Percentiles rank a stretch among this genome's conserved stretches.
Conservation (phyloP, 2,888 invertebrate species). For the Orthosia incerta region DNA sequence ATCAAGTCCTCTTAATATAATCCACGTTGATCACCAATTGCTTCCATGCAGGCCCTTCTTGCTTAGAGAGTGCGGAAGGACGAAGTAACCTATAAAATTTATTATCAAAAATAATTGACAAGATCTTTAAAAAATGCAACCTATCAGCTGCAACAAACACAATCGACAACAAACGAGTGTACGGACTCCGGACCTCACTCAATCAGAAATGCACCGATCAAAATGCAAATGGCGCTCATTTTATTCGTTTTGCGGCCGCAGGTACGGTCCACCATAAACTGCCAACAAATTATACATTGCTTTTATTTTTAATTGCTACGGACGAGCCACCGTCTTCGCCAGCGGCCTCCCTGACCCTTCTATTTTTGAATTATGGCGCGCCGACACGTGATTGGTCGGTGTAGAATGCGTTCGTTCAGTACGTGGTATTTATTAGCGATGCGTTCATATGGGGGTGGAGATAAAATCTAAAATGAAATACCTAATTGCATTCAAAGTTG, state of each 20-base stretch:
- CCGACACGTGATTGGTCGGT: slow-evolving; percentile 87
- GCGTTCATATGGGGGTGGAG: slow-evolving; percentile 72
- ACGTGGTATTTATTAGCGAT: slow-evolving; percentile 69
- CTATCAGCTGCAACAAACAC: slow-evolving; percentile 35
- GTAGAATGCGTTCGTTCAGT: slow-evolving; percentile 67
- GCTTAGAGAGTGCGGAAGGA: too few relatives aligned
- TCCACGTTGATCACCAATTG: background rate
- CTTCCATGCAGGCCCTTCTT: background rate
- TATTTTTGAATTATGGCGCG: slow-evolving; percentile 88
- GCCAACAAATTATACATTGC: slow-evolving; percentile 88
- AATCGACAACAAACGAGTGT: slow-evolving; percentile 47
- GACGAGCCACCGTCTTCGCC: slow-evolving; percentile 87
- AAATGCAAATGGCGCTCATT: slow-evolving; percentile 82
- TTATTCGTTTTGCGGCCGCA: slow-evolving; percentile 81
- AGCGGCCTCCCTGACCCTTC: slow-evolving; percentile 82
- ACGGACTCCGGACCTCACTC: slow-evolving; percentile 80
- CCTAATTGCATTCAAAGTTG: slow-evolving; percentile 66
- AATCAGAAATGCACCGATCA: slow-evolving; percentile 87
- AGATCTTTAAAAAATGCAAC: background rate
- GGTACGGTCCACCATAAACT: slow-evolving; percentile 83
- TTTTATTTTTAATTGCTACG: slow-evolving; percentile 90
- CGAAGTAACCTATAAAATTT: background rate
- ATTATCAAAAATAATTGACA: background rate
- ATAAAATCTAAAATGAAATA: slow-evolving; percentile 77
- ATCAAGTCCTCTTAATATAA: background rate